Conservation (phyloP, 1,140 invertebrate species). For the Steinernema feltiae region DNA sequence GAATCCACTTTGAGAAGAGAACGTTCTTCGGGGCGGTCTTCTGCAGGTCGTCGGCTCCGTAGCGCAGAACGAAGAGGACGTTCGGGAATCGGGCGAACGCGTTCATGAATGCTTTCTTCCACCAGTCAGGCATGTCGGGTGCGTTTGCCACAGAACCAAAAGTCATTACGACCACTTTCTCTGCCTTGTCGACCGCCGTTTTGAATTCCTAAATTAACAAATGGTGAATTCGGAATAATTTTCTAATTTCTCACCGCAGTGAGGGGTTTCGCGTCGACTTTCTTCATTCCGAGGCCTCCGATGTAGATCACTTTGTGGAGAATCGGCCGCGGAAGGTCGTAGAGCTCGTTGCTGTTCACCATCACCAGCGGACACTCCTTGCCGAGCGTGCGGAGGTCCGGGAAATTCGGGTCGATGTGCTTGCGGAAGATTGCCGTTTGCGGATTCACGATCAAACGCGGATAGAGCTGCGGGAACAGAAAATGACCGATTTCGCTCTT, state of each 20-base stretch:
- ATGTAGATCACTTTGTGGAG: conserved; percentile 30
- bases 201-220: conserved; percentile 17
- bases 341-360: conserved; percentile 27
- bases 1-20: conserved; percentile 17
- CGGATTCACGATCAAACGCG: background rate
- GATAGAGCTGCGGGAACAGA: background rate
- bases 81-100: conserved; percentile 13
- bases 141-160: conserved; percentile 1
- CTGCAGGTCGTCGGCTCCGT: background rate
- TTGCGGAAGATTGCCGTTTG: conserved; percentile 22
- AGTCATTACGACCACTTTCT: conserved; percentile 10
- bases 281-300: conserved; percentile 25
- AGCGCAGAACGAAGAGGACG: conserved; percentile 14
- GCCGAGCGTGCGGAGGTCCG: conserved; percentile 10
- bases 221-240: background rate
- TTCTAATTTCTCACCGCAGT: background rate
- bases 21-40: conserved; percentile 11
- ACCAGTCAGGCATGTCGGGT: conserved; percentile 12
- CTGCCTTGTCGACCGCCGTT: background rate
- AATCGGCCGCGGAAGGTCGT: conserved; percentile 25
- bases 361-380: conserved; percentile 21
- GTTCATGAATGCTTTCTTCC: conserved; percentile 13
- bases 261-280: conserved; percentile 13
- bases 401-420: conserved; percentile 19
- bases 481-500: background rate